Conservation (phyloP, 2,113 vertebrate genomes). For the Microcebus murinus region DNA sequence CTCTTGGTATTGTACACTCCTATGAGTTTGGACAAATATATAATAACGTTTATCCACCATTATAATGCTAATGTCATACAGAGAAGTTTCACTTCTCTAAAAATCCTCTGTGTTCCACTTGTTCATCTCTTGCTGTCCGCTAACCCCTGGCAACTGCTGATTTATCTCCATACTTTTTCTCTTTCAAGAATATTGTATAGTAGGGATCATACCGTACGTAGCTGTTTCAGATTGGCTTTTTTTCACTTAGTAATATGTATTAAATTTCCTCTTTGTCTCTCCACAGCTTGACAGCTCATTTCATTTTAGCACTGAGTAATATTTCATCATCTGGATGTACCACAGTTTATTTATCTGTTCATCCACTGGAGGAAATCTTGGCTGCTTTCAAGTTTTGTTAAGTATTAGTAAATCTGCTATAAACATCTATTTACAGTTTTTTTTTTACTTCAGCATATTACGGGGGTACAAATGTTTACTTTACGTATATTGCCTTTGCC, state of each 20-base stretch:
- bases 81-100: background rate
- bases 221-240: background rate
- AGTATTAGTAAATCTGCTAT: background rate
- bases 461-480: too few species aligned
- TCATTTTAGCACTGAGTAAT: background rate
- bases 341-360: background rate
- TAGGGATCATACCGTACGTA: background rate
- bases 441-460: too few species aligned
- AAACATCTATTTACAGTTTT: background rate
- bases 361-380: background rate
- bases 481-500: too few species aligned
- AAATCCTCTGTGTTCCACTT: background rate
- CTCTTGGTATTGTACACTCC: background rate
- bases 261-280: background rate
- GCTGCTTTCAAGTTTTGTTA: background rate
- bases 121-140: too few species aligned
- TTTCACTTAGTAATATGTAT: background rate
- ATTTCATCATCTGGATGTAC: background rate
- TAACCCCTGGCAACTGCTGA: background rate
- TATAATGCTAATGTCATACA: background rate
- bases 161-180: background rate
- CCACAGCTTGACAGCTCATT: background rate
- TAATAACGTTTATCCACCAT: background rate
- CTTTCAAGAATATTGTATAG: background rate
- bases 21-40: background rate